phyloP scores from a whole-genome alignment of 2,113 vertebrate species.

The Paramisgurnus dabryanus region DNA sequence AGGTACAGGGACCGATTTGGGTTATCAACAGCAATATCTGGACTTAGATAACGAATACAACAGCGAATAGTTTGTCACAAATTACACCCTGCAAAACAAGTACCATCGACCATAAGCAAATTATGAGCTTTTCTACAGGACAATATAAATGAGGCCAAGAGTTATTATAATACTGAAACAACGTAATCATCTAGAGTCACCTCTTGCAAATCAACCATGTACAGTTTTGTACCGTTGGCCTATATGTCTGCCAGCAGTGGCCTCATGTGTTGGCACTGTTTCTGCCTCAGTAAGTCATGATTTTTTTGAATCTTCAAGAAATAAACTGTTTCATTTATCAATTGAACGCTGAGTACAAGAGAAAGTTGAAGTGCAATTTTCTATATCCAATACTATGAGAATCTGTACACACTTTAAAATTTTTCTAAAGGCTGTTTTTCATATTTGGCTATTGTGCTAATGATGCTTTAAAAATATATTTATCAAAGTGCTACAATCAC shows the following conservation, averaged over 20 bases:
- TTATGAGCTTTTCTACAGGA: neutral
- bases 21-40: neutral
- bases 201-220: neutral
- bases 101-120: neutral
- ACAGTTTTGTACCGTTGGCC: neutral
- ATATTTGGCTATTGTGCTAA: neutral
- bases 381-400: neutral
- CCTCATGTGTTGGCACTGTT: neutral
- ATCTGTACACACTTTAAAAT: neutral
- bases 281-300: neutral
- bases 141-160: neutral
- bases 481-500: constrained; percentile 32
- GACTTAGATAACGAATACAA: neutral
- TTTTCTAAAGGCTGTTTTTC: neutral
- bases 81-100: neutral
- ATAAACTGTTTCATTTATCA: neutral
- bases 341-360: neutral
- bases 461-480: neutral
- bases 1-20: too few species aligned
- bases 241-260: neutral
- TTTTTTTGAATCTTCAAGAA: neutral
- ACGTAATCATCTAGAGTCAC: neutral
- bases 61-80: neutral
- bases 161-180: constrained; percentile 24
- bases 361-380: neutral